A percentile compares a stretch with the other conserved stretches of the same genome.
Evolutionary conservation across 1,140 invertebrate species (phyloP).

Genomic region (Hyposmocoma kahamanoa): DNA sequence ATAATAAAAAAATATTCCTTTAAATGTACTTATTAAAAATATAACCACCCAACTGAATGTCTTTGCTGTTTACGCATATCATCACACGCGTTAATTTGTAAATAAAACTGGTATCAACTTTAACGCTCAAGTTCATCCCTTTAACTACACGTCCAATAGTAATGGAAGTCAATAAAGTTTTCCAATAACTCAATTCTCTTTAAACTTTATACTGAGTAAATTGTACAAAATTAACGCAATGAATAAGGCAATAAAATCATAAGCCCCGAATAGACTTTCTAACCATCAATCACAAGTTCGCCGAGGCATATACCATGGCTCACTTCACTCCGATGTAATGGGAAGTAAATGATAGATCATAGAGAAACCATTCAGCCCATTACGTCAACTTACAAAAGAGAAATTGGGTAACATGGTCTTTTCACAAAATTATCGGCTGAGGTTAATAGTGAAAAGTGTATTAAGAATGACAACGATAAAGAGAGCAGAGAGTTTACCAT

Average conservation of each 20-base stretch:
- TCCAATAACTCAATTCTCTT: too few relatives aligned
- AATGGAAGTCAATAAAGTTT: too few relatives aligned
- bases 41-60: too few relatives aligned
- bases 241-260: constrained; percentile 26
- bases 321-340: constrained; percentile 46
- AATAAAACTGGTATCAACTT: too few relatives aligned
- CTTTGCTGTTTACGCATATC: too few relatives aligned
- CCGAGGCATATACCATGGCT: constrained; percentile 36
- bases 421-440: constrained; percentile 1
- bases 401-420: constrained; percentile 3
- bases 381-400: constrained; percentile 19
- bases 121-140: too few relatives aligned
- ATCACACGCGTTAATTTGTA: too few relatives aligned
- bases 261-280: constrained; percentile 49
- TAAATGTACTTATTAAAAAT: too few relatives aligned
- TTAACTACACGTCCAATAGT: too few relatives aligned
- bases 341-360: constrained; percentile 36
- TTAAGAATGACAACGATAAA: background rate
- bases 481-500: constrained; percentile 37
- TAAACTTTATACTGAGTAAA: too few relatives aligned
- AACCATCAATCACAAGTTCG: constrained; percentile 54
- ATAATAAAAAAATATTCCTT: too few relatives aligned
- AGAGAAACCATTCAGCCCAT: constrained; percentile 25
- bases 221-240: too few relatives aligned
- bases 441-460: background rate